Percentiles rank a stretch among this genome's conserved stretches.
These are phyloP conservation scores for Cantharis flavilabris DNA, from an alignment of 2,888 invertebrate species.

Conservation along the genomic window DNA sequence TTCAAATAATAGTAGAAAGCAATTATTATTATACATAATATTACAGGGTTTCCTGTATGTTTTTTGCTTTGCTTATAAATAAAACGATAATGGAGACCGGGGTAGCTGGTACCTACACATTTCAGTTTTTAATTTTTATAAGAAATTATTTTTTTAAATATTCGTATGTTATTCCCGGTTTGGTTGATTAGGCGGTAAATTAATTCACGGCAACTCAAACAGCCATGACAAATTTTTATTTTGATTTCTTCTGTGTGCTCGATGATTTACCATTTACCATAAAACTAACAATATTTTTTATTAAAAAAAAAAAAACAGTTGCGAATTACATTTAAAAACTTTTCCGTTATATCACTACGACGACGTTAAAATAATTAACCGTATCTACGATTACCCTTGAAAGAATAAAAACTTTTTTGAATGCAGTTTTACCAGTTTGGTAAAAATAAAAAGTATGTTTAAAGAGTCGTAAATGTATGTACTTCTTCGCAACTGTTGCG, in stretches of 20 bases:
- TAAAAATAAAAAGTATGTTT: neutral
- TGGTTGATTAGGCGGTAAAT: too few species aligned
- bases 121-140: too few species aligned
- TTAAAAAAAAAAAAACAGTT: neutral
- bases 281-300: neutral
- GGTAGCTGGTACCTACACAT: too few species aligned
- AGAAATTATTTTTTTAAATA: too few species aligned
- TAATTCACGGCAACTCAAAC: neutral
- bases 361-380: neutral
- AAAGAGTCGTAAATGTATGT: neutral
- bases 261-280: neutral
- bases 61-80: too few species aligned
- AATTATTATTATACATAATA: too few species aligned
- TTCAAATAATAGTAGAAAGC: neutral
- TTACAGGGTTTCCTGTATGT: too few species aligned
- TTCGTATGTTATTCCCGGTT: too few species aligned
- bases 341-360: neutral
- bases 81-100: too few species aligned
- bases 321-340: neutral
- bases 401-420: neutral
- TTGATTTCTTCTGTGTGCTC: neutral
- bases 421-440: neutral
- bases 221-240: neutral
- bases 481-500: neutral
- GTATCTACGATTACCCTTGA: neutral